A percentile compares a stretch with the other conserved stretches of the same genome.
These are phyloP conservation scores for Tenthredo amoena DNA, from an alignment of 2,888 invertebrate species.

Conservation along the genomic window DNA sequence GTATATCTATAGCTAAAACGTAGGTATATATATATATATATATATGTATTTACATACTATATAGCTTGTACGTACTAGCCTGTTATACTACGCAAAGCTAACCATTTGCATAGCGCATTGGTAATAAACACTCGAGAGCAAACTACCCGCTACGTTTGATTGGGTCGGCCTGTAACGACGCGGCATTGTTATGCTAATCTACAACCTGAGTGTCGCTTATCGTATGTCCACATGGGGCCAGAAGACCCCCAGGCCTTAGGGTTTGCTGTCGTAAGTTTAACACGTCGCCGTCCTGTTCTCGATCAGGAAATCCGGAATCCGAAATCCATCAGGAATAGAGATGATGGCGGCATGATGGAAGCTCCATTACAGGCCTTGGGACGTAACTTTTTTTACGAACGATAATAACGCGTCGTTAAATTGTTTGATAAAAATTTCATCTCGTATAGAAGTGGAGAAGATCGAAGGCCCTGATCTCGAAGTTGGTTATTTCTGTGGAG, in stretches of 20 bases:
- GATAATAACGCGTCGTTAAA: not conserved
- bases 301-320: not conserved
- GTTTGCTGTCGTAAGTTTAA: not conserved
- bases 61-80: constrained; percentile 3
- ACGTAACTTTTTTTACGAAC: no score
- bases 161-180: constrained; percentile 74
- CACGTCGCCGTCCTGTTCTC: not conserved
- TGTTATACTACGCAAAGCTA: constrained; percentile 31
- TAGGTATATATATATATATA: constrained; percentile 31
- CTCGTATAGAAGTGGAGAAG: not conserved
- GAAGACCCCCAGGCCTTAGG: not conserved
- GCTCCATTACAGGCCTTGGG: no score
- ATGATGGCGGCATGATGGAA: not conserved
- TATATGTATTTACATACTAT: not conserved
- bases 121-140: constrained; percentile 72
- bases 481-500: not conserved
- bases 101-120: constrained; percentile 59
- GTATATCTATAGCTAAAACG: not conserved
- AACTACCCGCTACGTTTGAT: constrained; percentile 75
- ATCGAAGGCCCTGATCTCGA: not conserved
- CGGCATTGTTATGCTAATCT: constrained; percentile 77
- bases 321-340: not conserved
- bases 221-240: constrained; percentile 41
- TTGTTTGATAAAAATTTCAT: not conserved
- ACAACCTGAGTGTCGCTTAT: constrained; percentile 33